Evolutionary conservation across 2,797 vertebrate species (phyloP).

Genomic region (Synaphobranchus kaupii): DNA sequence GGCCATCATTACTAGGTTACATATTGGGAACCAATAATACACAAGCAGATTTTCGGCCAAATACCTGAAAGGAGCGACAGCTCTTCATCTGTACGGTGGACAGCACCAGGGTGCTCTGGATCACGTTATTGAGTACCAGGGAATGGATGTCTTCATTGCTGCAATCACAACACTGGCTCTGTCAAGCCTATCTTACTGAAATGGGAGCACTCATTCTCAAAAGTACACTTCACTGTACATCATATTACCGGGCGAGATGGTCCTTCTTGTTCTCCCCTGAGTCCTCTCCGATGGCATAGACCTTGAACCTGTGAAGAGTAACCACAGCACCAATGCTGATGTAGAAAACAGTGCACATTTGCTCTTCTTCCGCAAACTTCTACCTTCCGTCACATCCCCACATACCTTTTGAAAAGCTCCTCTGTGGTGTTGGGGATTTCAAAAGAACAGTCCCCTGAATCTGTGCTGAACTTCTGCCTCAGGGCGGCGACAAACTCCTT

Average conservation of each 20-base stretch:
- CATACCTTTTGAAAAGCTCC: conserved; percentile 84
- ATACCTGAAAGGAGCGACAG: conserved; percentile 89
- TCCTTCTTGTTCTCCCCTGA: conserved; percentile 66
- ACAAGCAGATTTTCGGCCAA: neutral
- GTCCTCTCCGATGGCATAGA: conserved; percentile 80
- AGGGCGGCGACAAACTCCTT: conserved; percentile 83
- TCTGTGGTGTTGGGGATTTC: conserved; percentile 83
- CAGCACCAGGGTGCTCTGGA: conserved; percentile 92
- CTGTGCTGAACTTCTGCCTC: conserved; percentile 86
- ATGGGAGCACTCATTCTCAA: neutral
- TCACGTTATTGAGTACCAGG: conserved; percentile 89
- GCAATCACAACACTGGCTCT: conserved; percentile 40
- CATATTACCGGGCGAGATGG: conserved; percentile 70
- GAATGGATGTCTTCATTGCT: conserved; percentile 87
- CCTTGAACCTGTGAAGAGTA: conserved; percentile 77
- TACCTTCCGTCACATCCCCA: neutral
- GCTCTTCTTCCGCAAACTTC: neutral
- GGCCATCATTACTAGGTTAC: neutral
- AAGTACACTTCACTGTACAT: neutral
- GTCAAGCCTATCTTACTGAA: neutral
- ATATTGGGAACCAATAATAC: neutral
- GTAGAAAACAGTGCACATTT: too few relatives aligned
- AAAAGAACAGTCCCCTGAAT: conserved; percentile 62
- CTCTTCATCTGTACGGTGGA: conserved; percentile 90
- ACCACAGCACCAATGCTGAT: neutral